Evolutionary conservation across 2,113 vertebrate genomes (phyloP).

Genomic region (Synchiropus splendidus): DNA sequence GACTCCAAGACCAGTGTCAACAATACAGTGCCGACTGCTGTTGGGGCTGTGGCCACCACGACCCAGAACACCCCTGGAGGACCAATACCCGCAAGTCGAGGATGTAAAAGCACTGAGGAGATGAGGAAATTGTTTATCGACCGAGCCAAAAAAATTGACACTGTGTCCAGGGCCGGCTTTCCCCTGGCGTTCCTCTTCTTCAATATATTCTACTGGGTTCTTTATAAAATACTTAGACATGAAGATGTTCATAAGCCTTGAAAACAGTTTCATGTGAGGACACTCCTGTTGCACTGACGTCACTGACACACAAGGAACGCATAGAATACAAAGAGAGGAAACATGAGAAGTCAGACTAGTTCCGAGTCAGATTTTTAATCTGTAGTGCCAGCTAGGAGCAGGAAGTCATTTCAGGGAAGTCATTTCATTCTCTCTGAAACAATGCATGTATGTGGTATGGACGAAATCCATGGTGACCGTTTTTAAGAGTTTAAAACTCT

Average conservation of each 20-base stretch:
- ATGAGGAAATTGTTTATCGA: slow-evolving; percentile 95
- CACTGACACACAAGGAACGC: too few species aligned
- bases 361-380: too few species aligned
- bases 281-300: background rate
- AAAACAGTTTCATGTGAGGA: slow-evolving; percentile 2
- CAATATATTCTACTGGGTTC: slow-evolving; percentile 98
- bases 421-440: too few species aligned
- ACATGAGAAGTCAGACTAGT: too few species aligned
- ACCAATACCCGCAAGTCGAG: background rate
- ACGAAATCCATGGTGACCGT: too few species aligned
- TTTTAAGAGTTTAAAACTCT: too few species aligned
- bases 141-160: slow-evolving; percentile 95
- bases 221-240: slow-evolving; percentile 93
- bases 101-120: slow-evolving; percentile 76
- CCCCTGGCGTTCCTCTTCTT: slow-evolving; percentile 95
- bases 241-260: slow-evolving; percentile 82
- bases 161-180: slow-evolving; percentile 88
- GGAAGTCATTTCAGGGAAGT: too few species aligned
- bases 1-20: slow-evolving; percentile 73
- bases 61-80: slow-evolving; percentile 29
- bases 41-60: slow-evolving; percentile 11
- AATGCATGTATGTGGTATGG: too few species aligned
- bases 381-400: too few species aligned
- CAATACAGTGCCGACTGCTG: slow-evolving; percentile 45
- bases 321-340: too few species aligned